Evolutionary conservation across 2,113 vertebrate species (phyloP).

Genomic region (Acanthisitta chloris): DNA sequence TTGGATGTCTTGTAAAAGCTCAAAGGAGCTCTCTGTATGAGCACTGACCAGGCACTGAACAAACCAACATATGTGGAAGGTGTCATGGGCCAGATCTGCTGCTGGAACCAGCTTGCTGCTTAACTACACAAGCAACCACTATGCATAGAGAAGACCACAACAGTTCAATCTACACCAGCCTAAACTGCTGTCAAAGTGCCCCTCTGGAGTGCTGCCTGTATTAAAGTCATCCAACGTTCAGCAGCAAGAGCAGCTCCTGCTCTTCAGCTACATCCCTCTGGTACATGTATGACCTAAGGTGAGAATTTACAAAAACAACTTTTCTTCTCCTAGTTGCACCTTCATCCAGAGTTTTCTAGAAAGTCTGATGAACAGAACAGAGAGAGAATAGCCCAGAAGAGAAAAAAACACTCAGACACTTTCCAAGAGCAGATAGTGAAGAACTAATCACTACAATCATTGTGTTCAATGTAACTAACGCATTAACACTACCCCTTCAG

Average conservation of each 20-base stretch:
- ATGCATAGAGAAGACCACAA: rapidly evolving
- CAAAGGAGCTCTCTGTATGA: not conserved
- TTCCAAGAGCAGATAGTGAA: not conserved
- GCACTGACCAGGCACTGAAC: not conserved
- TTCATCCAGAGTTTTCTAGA: not conserved
- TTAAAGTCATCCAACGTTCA: not conserved
- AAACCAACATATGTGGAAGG: not conserved
- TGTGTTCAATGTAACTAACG: not conserved
- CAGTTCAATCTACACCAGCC: not conserved
- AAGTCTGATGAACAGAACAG: not conserved
- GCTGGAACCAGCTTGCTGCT: not conserved
- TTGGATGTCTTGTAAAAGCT: not conserved
- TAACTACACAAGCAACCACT: not conserved
- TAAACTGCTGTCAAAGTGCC: not conserved
- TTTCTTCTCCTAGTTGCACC: not conserved
- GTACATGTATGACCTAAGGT: not conserved
- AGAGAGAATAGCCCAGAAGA: not conserved
- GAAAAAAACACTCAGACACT: not conserved
- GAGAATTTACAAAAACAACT: not conserved
- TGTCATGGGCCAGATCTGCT: not conserved
- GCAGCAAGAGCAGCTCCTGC: not conserved
- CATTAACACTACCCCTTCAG: not conserved
- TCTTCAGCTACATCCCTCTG: not conserved
- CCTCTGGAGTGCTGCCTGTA: not conserved
- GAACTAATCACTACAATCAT: not conserved